A percentile compares a stretch with the other conserved stretches of the same genome.
Evolutionary conservation across 2,797 vertebrate genomes (phyloP).

Genomic region (Vultur gryphus): DNA sequence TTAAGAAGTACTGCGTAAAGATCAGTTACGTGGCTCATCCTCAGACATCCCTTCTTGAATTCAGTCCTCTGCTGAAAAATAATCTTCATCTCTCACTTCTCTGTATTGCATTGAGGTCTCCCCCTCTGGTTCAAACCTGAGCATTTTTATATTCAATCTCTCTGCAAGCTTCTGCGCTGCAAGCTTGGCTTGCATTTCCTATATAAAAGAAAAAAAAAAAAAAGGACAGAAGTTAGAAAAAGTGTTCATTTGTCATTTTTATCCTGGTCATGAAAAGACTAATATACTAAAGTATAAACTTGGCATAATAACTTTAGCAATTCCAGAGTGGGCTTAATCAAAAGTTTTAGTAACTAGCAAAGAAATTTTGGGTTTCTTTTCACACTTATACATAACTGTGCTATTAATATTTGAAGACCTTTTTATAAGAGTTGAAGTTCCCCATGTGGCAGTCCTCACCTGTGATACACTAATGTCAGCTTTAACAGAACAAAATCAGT

Average conservation of each 20-base stretch:
- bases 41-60: background rate
- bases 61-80: slow-evolving; percentile 82
- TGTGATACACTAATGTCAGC: background rate
- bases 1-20: background rate
- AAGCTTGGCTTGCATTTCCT: slow-evolving; percentile 91
- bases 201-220: slow-evolving; percentile 20
- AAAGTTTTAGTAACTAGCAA: background rate
- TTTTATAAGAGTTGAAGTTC: background rate
- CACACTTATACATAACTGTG: background rate
- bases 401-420: background rate
- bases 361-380: background rate
- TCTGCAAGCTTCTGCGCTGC: slow-evolving; percentile 91
- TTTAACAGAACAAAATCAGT: background rate
- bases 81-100: slow-evolving; percentile 84
- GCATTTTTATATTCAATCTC: slow-evolving; percentile 83
- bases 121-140: slow-evolving; percentile 81
- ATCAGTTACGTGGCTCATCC: background rate
- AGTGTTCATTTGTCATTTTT: background rate
- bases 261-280: background rate
- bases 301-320: background rate
- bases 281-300: background rate
- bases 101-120: slow-evolving; percentile 80
- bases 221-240: background rate
- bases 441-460: background rate
- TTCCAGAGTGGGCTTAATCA: background rate